Evolutionary conservation across 2,113 vertebrate species (phyloP).

Genomic region (Notothenia rossii): DNA sequence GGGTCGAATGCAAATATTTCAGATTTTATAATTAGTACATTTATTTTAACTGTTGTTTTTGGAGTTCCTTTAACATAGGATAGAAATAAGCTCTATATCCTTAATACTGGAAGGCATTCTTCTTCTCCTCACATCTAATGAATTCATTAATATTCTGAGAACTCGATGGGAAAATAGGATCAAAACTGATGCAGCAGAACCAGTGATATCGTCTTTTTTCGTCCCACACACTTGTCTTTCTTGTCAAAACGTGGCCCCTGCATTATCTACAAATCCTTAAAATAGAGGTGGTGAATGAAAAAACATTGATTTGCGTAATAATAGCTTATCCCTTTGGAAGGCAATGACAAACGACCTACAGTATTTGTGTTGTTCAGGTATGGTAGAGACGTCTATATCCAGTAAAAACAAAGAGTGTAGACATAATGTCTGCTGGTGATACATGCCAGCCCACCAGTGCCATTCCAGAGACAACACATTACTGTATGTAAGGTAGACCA

Average conservation of each 20-base stretch:
- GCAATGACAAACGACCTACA: not conserved
- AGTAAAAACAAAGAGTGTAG: slow-evolving; percentile 41
- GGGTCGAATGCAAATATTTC: too few species aligned
- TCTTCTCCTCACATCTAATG: too few species aligned
- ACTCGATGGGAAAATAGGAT: not conserved
- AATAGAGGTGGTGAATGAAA: not conserved
- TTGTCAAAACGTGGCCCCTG: not conserved
- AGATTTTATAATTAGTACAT: too few species aligned
- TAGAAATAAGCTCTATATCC: too few species aligned
- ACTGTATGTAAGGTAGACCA: slow-evolving; percentile 48
- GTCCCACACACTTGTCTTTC: not conserved
- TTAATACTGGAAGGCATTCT: too few species aligned
- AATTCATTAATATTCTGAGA: too few species aligned
- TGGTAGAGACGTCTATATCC: slow-evolving; percentile 38
- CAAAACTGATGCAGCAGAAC: not conserved
- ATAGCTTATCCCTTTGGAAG: not conserved
- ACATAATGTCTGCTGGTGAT: slow-evolving; percentile 40
- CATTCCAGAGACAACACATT: slow-evolving; percentile 48
- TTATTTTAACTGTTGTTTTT: too few species aligned
- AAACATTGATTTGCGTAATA: not conserved
- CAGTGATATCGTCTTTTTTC: not conserved
- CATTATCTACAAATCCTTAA: not conserved
- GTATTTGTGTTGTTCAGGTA: slow-evolving; percentile 1
- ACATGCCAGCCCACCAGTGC: slow-evolving; percentile 34
- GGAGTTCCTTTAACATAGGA: too few species aligned